A percentile compares a stretch with the other conserved stretches of the same genome.
Conservation (phyloP, 2,113 vertebrate genomes). For the Chascanopsetta lugubris region DNA sequence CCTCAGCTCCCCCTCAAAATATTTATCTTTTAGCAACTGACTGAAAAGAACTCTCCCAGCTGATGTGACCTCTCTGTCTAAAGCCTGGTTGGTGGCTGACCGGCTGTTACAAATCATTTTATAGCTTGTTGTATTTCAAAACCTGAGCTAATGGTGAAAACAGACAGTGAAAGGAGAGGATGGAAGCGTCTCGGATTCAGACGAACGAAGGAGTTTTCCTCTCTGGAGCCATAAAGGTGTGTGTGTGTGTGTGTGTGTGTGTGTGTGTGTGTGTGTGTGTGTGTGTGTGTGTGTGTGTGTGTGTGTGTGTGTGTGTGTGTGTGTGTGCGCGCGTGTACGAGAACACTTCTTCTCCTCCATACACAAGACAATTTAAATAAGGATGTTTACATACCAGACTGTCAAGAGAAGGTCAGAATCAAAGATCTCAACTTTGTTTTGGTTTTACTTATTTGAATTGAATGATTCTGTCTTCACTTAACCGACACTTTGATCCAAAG, state of each 20-base stretch:
- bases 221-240: neutral
- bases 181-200: slow-evolving; percentile 3
- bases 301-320: neutral
- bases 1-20: slow-evolving; percentile 11
- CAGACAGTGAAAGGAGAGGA: slow-evolving; percentile 9
- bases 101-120: slow-evolving; percentile 18
- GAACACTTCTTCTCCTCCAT: no score
- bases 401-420: no score
- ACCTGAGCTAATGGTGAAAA: slow-evolving; percentile 14
- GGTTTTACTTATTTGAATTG: no score
- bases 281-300: neutral
- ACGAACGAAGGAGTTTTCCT: no score
- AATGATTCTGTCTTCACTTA: no score
- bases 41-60: neutral
- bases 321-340: neutral
- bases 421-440: no score
- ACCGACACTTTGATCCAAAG: no score
- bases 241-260: neutral
- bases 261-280: neutral
- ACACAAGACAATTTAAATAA: no score
- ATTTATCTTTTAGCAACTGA: slow-evolving; percentile 23
- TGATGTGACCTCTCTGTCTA: neutral
- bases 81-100: neutral
- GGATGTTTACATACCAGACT: no score
- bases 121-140: slow-evolving; percentile 18